These are phyloP conservation scores for Dolomedes plantarius DNA, from an alignment of 2,888 invertebrate genomes.

Conservation along the genomic window DNA sequence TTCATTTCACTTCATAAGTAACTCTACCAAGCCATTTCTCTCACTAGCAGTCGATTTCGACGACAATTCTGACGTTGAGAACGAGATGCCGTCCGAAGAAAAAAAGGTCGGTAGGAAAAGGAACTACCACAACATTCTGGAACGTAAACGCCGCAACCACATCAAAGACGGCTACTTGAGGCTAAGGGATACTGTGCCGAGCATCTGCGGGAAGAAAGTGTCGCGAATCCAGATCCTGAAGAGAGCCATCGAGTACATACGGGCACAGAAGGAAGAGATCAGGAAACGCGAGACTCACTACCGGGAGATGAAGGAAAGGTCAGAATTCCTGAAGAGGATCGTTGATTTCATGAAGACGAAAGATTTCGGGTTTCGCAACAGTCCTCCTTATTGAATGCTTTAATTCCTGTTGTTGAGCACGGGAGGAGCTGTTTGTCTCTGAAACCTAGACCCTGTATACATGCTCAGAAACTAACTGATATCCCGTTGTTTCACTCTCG, in stretches of 20 bases:
- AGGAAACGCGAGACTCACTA: background rate
- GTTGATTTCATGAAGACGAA: background rate
- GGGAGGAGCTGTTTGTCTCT: no score
- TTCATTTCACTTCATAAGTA: no score
- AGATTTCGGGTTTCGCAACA: no score
- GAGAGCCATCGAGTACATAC: constrained; percentile 24
- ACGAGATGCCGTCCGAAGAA: no score
- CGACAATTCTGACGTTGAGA: no score
- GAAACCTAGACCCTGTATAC: no score
- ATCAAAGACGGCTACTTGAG: constrained; percentile 51
- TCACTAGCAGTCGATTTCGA: no score
- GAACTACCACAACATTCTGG: constrained; percentile 46
- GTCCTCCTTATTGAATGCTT: no score
- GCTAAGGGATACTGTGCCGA: constrained; percentile 25
- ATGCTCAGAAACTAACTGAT: no score
- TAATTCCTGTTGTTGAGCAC: no score
- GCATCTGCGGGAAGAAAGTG: constrained; percentile 23
- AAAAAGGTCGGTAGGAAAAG: constrained; percentile 13
- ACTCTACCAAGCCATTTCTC: no score
- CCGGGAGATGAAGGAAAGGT: background rate
- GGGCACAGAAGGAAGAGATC: background rate
- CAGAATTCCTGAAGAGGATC: background rate
- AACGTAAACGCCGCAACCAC: constrained; percentile 39
- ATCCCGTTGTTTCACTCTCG: no score
- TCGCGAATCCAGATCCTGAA: constrained; percentile 48